A percentile compares a stretch with the other conserved stretches of the same genome.
Evolutionary conservation across 2,797 vertebrate genomes (phyloP).

Genomic region (Macropodus opercularis): DNA sequence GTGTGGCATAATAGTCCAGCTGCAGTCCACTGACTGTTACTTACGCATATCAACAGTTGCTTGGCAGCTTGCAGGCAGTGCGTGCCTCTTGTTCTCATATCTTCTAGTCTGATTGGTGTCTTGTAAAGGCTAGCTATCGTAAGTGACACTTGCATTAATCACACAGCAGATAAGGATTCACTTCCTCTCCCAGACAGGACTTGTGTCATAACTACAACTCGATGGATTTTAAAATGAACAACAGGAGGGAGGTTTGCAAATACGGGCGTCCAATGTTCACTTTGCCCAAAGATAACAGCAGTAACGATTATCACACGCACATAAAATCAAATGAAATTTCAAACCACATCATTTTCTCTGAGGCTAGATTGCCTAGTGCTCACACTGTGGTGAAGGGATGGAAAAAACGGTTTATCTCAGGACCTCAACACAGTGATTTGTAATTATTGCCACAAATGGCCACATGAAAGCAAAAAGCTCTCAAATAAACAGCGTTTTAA

Average conservation of each 20-base stretch:
- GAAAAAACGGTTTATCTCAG: not conserved
- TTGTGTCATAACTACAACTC: slow-evolving; percentile 19
- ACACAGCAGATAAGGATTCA: slow-evolving; percentile 28
- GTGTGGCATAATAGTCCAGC: slow-evolving; percentile 24
- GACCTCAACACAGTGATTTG: slow-evolving; percentile 3
- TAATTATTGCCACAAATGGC: not conserved
- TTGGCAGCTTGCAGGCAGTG: slow-evolving; percentile 15
- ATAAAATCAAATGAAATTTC: slow-evolving; percentile 9
- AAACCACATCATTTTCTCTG: slow-evolving; percentile 8
- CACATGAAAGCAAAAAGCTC: not conserved
- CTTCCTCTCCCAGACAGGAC: slow-evolving; percentile 26
- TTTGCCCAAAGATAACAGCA: slow-evolving; percentile 18
- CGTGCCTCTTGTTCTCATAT: slow-evolving; percentile 30
- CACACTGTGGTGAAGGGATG: not conserved
- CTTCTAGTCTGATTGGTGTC: slow-evolving; percentile 29
- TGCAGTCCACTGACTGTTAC: slow-evolving; percentile 19
- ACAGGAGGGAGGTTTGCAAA: slow-evolving; percentile 9
- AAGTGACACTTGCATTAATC: slow-evolving; percentile 51
- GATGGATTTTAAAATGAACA: slow-evolving; percentile 21
- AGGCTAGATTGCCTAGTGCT: slow-evolving; percentile 10
- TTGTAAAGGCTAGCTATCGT: slow-evolving; percentile 33
- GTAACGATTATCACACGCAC: slow-evolving; percentile 2
- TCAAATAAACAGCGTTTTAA: not conserved
- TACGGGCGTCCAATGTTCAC: slow-evolving; percentile 7
- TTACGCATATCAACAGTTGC: slow-evolving; percentile 25